Conservation (phyloP, 2,888 invertebrate genomes). For the Malthinus seriepunctatus region DNA sequence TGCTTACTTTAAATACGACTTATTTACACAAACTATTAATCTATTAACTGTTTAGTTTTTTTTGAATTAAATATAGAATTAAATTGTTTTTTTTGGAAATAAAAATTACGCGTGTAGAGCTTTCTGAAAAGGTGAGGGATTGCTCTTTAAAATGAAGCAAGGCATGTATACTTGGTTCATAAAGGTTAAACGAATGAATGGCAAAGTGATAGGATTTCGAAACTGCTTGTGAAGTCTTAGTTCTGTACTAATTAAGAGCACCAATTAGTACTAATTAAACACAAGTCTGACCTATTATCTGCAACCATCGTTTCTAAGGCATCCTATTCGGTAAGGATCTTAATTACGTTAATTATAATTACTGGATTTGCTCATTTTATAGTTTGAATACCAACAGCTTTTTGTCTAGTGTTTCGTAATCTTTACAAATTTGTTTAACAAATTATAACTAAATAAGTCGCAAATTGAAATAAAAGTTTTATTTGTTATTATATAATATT, state of each 20-base stretch:
- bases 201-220: slow-evolving; percentile 49
- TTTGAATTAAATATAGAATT: background rate
- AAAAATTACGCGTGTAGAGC: slow-evolving; percentile 16
- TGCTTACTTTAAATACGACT: slow-evolving; percentile 15
- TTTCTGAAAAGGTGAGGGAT: slow-evolving; percentile 12
- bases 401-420: slow-evolving; percentile 25
- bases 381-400: slow-evolving; percentile 31
- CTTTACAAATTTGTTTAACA: slow-evolving; percentile 12
- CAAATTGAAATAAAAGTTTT: no score
- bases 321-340: slow-evolving; percentile 46
- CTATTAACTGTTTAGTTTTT: slow-evolving; percentile 7
- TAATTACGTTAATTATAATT: slow-evolving; percentile 46
- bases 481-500: no score
- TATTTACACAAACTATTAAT: slow-evolving; percentile 21
- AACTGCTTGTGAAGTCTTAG: slow-evolving; percentile 53
- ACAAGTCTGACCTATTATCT: slow-evolving; percentile 54
- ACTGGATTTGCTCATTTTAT: slow-evolving; percentile 44
- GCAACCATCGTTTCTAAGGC: slow-evolving; percentile 47
- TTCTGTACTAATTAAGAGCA: slow-evolving; percentile 54
- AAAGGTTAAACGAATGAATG: slow-evolving; percentile 37
- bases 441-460: background rate
- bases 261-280: slow-evolving; percentile 56
- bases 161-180: slow-evolving; percentile 5
- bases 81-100: slow-evolving; percentile 1
- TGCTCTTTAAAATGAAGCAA: slow-evolving; percentile 13